These are phyloP conservation scores for Myotis brandtii DNA, from an alignment of 2,113 vertebrate genomes.

Conservation along the genomic window DNA sequence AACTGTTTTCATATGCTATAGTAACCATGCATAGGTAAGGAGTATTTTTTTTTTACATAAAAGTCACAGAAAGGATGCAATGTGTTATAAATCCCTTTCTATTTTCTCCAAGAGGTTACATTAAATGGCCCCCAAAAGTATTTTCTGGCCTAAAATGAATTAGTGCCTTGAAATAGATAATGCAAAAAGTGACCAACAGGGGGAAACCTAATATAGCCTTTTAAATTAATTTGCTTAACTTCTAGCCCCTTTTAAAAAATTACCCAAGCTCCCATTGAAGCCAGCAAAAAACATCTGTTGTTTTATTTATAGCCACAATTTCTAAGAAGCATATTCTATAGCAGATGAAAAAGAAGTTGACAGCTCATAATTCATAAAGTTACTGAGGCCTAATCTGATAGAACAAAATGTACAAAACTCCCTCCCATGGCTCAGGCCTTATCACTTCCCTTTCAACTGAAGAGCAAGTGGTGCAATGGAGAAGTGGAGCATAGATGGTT, in stretches of 20 bases:
- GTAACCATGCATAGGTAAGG: not conserved
- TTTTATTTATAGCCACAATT: conserved; percentile 90
- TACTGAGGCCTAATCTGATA: conserved; percentile 86
- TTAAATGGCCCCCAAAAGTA: not conserved
- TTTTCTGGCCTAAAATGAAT: not conserved
- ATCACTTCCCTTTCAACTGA: conserved; percentile 79
- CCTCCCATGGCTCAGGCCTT: conserved; percentile 73
- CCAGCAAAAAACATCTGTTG: conserved; percentile 89
- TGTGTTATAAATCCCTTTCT: not conserved
- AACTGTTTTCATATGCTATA: not conserved
- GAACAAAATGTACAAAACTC: conserved; percentile 87
- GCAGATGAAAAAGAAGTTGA: conserved; percentile 87
- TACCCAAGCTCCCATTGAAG: conserved; percentile 79
- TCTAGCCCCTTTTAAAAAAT: conserved; percentile 69
- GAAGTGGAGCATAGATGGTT: conserved; percentile 55
- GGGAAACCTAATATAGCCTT: conserved; percentile 78
- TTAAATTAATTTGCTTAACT: conserved; percentile 63
- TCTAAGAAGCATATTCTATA: conserved; percentile 90
- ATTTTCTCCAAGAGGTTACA: not conserved
- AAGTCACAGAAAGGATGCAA: not conserved
- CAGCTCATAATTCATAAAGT: conserved; percentile 89
- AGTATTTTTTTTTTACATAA: not conserved
- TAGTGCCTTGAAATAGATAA: not conserved
- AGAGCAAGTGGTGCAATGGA: conserved; percentile 20
- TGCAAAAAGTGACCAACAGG: conserved; percentile 78